Evolutionary conservation across 1,140 invertebrate species (phyloP).

Genomic region (Drosophila pachea): DNA sequence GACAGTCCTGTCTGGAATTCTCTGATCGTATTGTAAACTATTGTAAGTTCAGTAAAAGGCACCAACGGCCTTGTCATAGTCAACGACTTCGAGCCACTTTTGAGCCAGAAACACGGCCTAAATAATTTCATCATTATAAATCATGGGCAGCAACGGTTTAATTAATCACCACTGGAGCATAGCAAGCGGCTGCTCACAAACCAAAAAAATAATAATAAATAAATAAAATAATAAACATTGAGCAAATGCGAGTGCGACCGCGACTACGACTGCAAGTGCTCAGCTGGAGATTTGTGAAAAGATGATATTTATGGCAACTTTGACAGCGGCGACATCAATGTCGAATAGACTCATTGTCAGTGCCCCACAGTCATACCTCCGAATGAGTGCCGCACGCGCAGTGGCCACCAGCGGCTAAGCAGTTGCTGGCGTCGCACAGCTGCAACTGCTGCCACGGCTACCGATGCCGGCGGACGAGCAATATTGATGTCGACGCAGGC

Average conservation of each 20-base stretch:
- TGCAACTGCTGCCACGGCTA: constrained; percentile 2
- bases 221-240: neutral
- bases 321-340: constrained; percentile 67
- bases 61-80: constrained; percentile 13
- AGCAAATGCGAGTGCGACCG: neutral
- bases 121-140: constrained; percentile 78
- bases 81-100: constrained; percentile 27
- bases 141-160: constrained; percentile 66
- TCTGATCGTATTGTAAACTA: too few relatives aligned
- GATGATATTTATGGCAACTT: constrained; percentile 79
- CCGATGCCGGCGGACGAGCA: constrained; percentile 9
- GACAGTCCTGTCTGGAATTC: too few relatives aligned
- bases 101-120: constrained; percentile 49
- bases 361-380: constrained; percentile 32
- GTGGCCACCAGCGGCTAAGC: constrained; percentile 55
- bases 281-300: constrained; percentile 75
- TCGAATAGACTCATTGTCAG: constrained; percentile 71
- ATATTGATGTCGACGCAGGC: constrained; percentile 42
- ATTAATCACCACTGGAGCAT: constrained; percentile 66
- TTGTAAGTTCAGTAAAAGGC: constrained; percentile 29
- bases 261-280: constrained; percentile 55
- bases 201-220: neutral
- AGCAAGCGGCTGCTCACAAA: constrained; percentile 4
- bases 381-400: constrained; percentile 71
- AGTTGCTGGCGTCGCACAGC: neutral